Percentiles rank a stretch among this genome's conserved stretches.
These are phyloP conservation scores for Serranus cabrilla DNA, from an alignment of 2,797 vertebrate genomes.

Conservation along the genomic window DNA sequence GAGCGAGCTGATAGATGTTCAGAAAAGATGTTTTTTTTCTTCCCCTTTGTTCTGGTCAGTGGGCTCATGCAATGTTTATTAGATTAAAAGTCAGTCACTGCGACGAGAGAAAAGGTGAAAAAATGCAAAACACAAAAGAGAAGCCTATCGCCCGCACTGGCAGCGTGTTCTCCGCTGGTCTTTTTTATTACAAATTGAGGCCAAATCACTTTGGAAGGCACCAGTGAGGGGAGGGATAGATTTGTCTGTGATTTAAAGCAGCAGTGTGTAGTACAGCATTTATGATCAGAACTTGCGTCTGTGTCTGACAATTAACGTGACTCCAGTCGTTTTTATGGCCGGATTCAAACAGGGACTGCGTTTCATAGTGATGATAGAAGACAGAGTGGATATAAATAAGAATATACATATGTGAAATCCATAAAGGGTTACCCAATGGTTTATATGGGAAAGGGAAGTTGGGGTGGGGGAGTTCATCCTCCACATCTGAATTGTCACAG, in stretches of 20 bases:
- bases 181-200: constrained; percentile 85
- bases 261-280: constrained; percentile 79
- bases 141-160: constrained; percentile 62
- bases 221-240: constrained; percentile 72
- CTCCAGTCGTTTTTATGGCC: constrained; percentile 82
- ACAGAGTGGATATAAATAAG: constrained; percentile 79
- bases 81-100: constrained; percentile 86
- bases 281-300: constrained; percentile 84
- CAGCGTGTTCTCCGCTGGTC: constrained; percentile 64
- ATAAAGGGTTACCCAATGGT: constrained; percentile 75
- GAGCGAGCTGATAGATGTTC: constrained; percentile 81
- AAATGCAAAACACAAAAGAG: constrained; percentile 81
- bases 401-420: constrained; percentile 81
- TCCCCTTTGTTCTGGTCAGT: constrained; percentile 84
- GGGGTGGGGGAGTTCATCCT: constrained; percentile 74
- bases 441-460: constrained; percentile 72
- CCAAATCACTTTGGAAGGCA: constrained; percentile 83
- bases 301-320: constrained; percentile 85
- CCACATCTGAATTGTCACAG: constrained; percentile 76
- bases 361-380: constrained; percentile 80
- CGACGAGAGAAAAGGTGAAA: constrained; percentile 75
- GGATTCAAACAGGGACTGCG: constrained; percentile 77
- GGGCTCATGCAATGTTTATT: constrained; percentile 84
- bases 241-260: constrained; percentile 83
- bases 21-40: constrained; percentile 71